Evolutionary conservation across 2,888 invertebrate species (phyloP).

Genomic region (Dasysyrphus albostriatus): DNA sequence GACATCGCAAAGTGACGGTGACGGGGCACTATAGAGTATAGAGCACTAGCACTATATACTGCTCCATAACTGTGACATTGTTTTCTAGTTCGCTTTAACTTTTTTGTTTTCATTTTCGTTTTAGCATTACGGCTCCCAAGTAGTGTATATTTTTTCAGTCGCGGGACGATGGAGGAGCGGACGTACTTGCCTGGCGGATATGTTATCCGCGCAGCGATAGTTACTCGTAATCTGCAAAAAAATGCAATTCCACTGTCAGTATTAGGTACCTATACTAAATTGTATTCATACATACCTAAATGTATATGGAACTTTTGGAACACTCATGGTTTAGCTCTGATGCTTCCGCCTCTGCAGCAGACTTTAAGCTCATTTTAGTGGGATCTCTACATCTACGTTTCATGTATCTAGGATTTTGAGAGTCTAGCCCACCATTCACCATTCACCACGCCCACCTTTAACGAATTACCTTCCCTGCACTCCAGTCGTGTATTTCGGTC

Average conservation of each 20-base stretch:
- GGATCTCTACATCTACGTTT: constrained; percentile 24
- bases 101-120: constrained; percentile 36
- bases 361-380: constrained; percentile 64
- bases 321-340: constrained; percentile 61
- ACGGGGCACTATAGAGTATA: constrained; percentile 16
- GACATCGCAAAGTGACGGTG: constrained; percentile 33
- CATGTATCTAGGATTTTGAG: constrained; percentile 23
- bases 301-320: constrained; percentile 35
- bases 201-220: constrained; percentile 40
- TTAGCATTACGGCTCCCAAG: constrained; percentile 26
- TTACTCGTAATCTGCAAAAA: constrained; percentile 65
- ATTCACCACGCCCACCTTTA: constrained; percentile 13
- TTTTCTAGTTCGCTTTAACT: constrained; percentile 46
- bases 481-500: constrained; percentile 10
- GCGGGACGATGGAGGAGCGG: not conserved
- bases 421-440: not conserved
- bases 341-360: constrained; percentile 66
- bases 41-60: not conserved
- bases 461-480: not conserved
- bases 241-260: constrained; percentile 16
- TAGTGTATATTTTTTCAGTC: constrained; percentile 35
- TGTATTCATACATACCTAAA: not conserved
- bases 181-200: constrained; percentile 4
- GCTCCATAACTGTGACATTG: constrained; percentile 54
- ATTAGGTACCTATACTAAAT: constrained; percentile 8